Conservation (phyloP, 53 echinoderm and acorn worm genomes). For the Patiria pectinifera region DNA sequence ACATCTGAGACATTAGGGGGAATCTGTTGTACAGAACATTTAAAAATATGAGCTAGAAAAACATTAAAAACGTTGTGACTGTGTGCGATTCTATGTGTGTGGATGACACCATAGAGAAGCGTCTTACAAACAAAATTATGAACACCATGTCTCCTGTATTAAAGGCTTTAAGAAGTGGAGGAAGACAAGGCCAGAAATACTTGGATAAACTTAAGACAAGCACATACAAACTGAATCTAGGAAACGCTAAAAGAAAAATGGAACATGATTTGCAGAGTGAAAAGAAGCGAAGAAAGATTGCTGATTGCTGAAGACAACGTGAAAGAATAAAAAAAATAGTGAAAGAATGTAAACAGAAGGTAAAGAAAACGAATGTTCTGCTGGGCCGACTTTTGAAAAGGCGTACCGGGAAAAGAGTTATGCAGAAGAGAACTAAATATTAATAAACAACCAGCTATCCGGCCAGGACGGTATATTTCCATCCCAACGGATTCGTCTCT, state of each 20-base stretch:
- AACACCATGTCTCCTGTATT: neutral
- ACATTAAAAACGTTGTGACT: too few relatives aligned
- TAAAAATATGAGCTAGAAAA: too few relatives aligned
- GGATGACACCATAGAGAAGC: too few relatives aligned
- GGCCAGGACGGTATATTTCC: too few relatives aligned
- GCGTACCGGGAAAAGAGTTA: neutral
- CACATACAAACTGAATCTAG: slow-evolving; percentile 52
- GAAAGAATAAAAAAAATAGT: neutral
- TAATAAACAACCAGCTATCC: too few relatives aligned
- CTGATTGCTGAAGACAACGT: slow-evolving; percentile 38
- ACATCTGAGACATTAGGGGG: too few relatives aligned
- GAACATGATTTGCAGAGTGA: slow-evolving; percentile 62
- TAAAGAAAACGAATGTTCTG: neutral
- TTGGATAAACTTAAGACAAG: slow-evolving; percentile 54
- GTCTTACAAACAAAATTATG: too few relatives aligned
- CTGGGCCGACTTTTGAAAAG: neutral
- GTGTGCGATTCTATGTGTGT: too few relatives aligned
- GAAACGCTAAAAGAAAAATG: slow-evolving; percentile 60
- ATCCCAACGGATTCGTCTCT: too few relatives aligned
- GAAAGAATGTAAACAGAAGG: neutral
- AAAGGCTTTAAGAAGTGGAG: slow-evolving; percentile 15
- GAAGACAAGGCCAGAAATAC: neutral
- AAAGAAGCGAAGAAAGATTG: slow-evolving; percentile 47
- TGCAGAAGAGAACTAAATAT: neutral
- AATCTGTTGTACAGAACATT: too few relatives aligned